phyloP scores from a whole-genome alignment of 2,113 vertebrate genomes.

The Penelope pileata region DNA sequence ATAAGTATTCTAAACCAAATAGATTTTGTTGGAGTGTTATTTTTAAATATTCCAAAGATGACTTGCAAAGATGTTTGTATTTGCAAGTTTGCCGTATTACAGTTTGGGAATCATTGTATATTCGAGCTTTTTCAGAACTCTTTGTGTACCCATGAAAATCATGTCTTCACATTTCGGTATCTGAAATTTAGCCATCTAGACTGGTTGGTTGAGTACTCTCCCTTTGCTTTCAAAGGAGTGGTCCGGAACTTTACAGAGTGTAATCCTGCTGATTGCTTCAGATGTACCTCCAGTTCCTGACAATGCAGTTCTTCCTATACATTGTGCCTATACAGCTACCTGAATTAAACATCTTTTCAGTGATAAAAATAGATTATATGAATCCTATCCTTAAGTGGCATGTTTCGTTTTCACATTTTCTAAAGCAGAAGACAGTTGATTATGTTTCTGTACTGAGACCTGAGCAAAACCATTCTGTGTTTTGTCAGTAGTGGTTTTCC shows the following conservation, averaged over 20 bases:
- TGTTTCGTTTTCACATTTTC: not conserved
- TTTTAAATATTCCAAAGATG: not conserved
- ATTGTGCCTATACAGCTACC: not conserved
- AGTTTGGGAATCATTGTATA: not conserved
- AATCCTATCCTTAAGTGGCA: not conserved
- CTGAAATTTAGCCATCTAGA: not conserved
- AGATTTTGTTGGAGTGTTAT: not conserved
- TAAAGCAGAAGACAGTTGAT: not conserved
- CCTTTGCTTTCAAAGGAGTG: accelerated
- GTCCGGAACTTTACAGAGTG: not conserved
- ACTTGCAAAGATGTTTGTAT: not conserved
- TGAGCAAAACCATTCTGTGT: not conserved
- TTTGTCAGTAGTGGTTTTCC: not conserved
- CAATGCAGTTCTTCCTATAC: not conserved
- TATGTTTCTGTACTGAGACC: not conserved
- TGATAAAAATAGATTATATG: not conserved
- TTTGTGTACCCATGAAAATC: not conserved
- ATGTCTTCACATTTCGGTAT: not conserved
- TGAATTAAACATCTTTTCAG: not conserved
- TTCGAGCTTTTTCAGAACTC: not conserved
- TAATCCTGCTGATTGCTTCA: not conserved
- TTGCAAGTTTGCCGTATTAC: not conserved
- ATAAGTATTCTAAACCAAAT: not conserved
- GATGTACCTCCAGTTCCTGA: not conserved
- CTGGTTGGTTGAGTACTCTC: not conserved